Evolutionary conservation across 1,140 invertebrate genomes (phyloP).

Genomic region (Sarcophaga peregrina): DNA sequence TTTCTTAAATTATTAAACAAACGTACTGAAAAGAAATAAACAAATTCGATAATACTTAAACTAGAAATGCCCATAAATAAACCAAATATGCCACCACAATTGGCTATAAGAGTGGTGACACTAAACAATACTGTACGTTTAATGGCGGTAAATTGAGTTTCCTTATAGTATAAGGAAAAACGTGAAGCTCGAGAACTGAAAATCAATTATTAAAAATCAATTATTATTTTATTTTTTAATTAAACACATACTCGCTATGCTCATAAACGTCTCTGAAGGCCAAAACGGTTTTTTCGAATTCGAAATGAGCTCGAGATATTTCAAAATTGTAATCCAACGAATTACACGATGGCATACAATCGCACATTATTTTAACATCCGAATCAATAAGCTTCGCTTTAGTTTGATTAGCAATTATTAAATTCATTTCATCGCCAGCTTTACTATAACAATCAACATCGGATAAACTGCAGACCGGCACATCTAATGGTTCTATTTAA

Average conservation of each 20-base stretch:
- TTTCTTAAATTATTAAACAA: conserved; percentile 60
- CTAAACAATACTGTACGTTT: conserved; percentile 73
- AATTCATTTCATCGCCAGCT: conserved; percentile 59
- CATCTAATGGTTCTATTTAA: conserved; percentile 52
- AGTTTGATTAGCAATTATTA: conserved; percentile 56
- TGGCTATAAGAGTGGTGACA: conserved; percentile 74
- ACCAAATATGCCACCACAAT: conserved; percentile 75
- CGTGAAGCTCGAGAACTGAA: conserved; percentile 56
- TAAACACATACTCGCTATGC: conserved; percentile 52
- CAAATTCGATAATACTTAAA: conserved; percentile 70
- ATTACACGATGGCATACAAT: conserved; percentile 76
- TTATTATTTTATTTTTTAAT: background rate
- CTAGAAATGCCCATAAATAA: conserved; percentile 73
- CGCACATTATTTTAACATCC: conserved; percentile 65
- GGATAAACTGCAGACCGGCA: conserved; percentile 53
- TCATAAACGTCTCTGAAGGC: conserved; percentile 58
- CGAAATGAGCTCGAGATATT: conserved; percentile 70
- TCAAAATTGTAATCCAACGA: conserved; percentile 75
- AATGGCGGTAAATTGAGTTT: conserved; percentile 75
- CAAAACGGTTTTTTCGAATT: conserved; percentile 52
- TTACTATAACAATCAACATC: conserved; percentile 59
- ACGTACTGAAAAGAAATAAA: conserved; percentile 67
- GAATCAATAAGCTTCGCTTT: conserved; percentile 51
- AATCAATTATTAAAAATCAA: background rate
- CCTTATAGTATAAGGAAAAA: conserved; percentile 72